Conservation (phyloP, 2,113 vertebrate species). For the Menura novaehollandiae region DNA sequence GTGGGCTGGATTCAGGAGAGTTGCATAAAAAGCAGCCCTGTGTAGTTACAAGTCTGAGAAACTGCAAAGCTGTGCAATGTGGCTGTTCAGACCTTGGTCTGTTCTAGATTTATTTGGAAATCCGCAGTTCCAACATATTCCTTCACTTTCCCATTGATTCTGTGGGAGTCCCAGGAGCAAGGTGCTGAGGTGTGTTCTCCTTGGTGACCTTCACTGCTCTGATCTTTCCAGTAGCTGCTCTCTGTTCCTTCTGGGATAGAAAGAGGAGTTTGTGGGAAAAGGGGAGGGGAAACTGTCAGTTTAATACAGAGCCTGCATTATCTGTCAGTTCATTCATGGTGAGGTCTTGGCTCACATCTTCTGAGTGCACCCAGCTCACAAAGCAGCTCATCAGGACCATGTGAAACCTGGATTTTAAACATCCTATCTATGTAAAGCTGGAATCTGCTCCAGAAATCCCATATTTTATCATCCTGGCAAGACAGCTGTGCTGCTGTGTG, state of each 20-base stretch:
- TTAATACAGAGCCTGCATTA: not conserved
- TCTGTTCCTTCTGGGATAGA: not conserved
- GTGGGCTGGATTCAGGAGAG: not conserved
- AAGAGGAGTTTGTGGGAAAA: not conserved
- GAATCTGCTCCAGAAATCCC: not conserved
- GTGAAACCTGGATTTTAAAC: not conserved
- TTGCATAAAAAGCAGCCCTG: not conserved
- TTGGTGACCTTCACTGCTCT: not conserved
- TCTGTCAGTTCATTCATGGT: not conserved
- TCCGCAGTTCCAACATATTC: not conserved
- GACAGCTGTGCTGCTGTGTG: not conserved
- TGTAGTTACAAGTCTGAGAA: not conserved
- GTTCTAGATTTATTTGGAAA: not conserved
- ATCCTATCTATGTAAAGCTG: not conserved
- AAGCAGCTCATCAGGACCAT: fast-evolving
- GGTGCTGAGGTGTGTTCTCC: not conserved
- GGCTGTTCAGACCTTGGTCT: not conserved
- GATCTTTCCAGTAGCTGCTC: not conserved
- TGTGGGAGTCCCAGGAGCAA: not conserved
- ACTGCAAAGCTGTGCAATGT: not conserved
- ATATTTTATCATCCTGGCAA: not conserved
- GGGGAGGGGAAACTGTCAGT: not conserved
- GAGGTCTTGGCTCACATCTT: not conserved
- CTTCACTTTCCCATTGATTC: not conserved
- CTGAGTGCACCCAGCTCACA: not conserved